Evolutionary conservation across 1,140 invertebrate genomes (phyloP).

Genomic region (Meloidogyne chitwoodi): DNA sequence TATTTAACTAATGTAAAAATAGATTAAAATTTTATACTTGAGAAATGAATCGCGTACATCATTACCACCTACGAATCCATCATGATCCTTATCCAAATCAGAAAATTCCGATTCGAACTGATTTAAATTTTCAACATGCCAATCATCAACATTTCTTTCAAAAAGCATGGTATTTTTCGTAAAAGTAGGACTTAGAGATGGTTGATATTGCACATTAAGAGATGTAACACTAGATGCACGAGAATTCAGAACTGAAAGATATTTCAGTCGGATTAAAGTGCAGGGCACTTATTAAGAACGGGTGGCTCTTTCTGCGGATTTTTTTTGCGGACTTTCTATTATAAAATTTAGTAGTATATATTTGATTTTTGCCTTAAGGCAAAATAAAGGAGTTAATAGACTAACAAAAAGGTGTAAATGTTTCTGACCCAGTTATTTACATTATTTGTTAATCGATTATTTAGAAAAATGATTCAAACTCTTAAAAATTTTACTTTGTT

Average conservation of each 20-base stretch:
- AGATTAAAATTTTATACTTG: not conserved
- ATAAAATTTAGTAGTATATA: too few species aligned
- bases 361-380: too few species aligned
- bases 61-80: slow-evolving; percentile 84
- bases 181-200: not conserved
- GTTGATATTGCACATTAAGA: slow-evolving; percentile 13
- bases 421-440: too few species aligned
- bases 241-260: not conserved
- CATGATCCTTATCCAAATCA: slow-evolving; percentile 82
- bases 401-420: too few species aligned
- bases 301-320: too few species aligned
- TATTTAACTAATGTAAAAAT: not conserved
- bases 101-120: slow-evolving; percentile 74
- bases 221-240: slow-evolving; percentile 3
- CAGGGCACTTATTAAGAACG: too few species aligned
- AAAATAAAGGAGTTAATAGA: too few species aligned
- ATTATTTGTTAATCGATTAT: too few species aligned
- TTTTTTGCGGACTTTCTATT: too few species aligned
- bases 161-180: not conserved
- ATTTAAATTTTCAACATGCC: slow-evolving; percentile 20
- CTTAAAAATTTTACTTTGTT: too few species aligned
- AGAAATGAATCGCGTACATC: slow-evolving; percentile 86
- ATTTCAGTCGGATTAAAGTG: too few species aligned
- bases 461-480: too few species aligned
- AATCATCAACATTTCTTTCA: slow-evolving; percentile 1